Evolutionary conservation across 2,797 vertebrate species (phyloP), one percentile per base, ranked within the genome.

Genomic region (Carapus acus): DNA sequence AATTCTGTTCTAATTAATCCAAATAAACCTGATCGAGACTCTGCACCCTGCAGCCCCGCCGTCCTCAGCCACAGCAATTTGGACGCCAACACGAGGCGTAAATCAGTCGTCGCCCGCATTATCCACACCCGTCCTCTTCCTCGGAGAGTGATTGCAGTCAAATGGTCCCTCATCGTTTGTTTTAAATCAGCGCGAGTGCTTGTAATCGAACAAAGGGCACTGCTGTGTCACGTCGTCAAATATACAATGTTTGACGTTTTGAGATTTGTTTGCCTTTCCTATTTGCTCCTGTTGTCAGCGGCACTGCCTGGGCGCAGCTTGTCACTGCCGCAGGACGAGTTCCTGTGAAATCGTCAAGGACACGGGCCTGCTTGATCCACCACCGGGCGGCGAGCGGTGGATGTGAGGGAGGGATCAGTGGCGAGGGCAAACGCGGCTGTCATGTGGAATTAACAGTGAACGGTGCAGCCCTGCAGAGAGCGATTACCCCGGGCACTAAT

Each of bases 391-490:
- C 62, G 72, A 73, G 71, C 63, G 64, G 61, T 65, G 50, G 62
- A 76, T 75, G 71, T 66, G 72, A 65, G 51, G 39, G 58, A 63
- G 62, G 63, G 68, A 72, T 82, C 58, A 43, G 46, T 71, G 68
- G 56, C 51, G 52, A 48, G 56, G 69, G 43, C 59, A 67, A 77
- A 67, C 67, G 19, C 51, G 34, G 62, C 67, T 81, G 80, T 81
- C 80, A 64, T 76, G 76, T 83, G 69, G 79, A 72, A 83, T 86
- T 83, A 83, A 71, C 62, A 0, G 34, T 50, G 60, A 77, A 69
- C 48, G 59, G 59, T 71, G 68, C 57, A 63, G 68, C 67, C 69
- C 68, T n/a, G 7, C 47, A 46, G 62, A 76, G 66, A 64, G 50
- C 62, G 62, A 78, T 79, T 72, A 74, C 77, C 54, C 45, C 6